Evolutionary conservation across 2,113 vertebrate genomes (phyloP), one percentile per base, ranked within the genome.

Genomic region (Podocnemis expansa): DNA sequence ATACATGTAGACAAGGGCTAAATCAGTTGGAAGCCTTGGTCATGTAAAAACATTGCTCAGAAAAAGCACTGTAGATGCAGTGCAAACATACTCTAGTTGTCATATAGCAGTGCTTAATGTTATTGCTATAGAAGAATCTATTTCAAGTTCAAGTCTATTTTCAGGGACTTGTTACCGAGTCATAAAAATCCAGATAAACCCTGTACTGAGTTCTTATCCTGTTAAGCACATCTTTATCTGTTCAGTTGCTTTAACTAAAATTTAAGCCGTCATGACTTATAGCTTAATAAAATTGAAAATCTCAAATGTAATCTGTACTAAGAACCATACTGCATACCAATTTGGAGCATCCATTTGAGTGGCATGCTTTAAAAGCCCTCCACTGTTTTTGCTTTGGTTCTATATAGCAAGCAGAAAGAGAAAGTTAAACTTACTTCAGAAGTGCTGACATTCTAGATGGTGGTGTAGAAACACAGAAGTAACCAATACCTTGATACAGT

Each of bases 361-460:
- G 45, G 16, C 12, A 81, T 12, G 4, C 52, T 34, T 51, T 24
- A 16, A 2, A 24, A 45, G 78, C 60, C 49, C 43, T 52, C 34
- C 1, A 1, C 47, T 75, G 41, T 80, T 43, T 63, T 79, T 96
- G 95, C 80, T 89, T 54, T 93, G 89, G 63, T 78, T 25, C 49
- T 52, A 0, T 2, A 0, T 79, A 85, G 52, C 95, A 94, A 95
- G 90, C 93, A 97, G 95, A 97, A 96, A 96, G 95, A 91, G 95
- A 93, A 45, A 80, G 93, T 70, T 91, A 60, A 60, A 60, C 84
- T 5, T 52, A 86, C 43, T 13, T 2, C 58, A 86, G 86, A 56
- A 67, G 2, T 8, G 9, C 78, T 84, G 78, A 67, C 5, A 0
- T 17, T 17, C 58, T 47, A 45, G 70, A 60, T 86, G 80, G 73